Evolutionary conservation across 2,797 vertebrate species (phyloP).

Genomic region (Cygnus olor): DNA sequence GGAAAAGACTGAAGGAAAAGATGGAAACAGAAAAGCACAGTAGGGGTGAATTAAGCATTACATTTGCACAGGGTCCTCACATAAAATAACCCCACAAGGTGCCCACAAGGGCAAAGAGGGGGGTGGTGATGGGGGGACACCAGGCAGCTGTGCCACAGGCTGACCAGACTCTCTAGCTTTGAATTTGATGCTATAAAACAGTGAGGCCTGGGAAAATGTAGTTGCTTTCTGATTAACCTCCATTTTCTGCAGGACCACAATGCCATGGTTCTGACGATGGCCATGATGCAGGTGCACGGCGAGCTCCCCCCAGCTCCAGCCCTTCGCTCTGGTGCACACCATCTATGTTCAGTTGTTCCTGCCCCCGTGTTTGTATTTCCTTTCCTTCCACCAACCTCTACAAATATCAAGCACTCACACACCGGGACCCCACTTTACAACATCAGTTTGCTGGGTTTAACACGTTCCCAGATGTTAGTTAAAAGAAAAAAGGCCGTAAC

Average conservation of each 20-base stretch:
- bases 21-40: background rate
- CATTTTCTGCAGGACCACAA: background rate
- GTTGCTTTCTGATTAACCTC: background rate
- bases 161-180: background rate
- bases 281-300: fast-evolving
- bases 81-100: fast-evolving
- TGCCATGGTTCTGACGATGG: fast-evolving
- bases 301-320: background rate
- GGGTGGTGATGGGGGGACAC: background rate
- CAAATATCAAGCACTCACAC: fast-evolving
- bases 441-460: fast-evolving
- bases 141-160: no score
- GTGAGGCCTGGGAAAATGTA: fast-evolving
- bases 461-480: fast-evolving
- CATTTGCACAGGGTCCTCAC: no score
- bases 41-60: background rate
- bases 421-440: fast-evolving
- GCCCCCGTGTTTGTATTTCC: fast-evolving
- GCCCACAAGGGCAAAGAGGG: background rate
- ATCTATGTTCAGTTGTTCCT: fast-evolving
- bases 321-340: background rate
- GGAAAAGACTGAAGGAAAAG: background rate
- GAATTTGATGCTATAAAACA: fast-evolving
- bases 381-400: fast-evolving
- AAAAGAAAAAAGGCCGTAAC: background rate